Conservation (phyloP, 2,888 invertebrate genomes). For the Sphecodes monilicornis region DNA sequence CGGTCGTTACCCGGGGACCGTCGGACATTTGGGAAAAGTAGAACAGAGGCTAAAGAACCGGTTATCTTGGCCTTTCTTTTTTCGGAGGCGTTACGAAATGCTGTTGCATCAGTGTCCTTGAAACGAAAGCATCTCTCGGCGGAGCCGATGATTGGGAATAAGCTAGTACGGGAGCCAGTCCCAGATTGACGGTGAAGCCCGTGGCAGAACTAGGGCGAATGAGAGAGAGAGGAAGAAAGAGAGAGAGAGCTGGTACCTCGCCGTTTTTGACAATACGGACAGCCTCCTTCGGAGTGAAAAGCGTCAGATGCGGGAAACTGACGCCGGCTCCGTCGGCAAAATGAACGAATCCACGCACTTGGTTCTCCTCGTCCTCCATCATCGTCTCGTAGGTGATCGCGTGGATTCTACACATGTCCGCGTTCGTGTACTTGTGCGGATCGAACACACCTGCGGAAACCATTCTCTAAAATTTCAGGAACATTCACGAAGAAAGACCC, state of each 20-base stretch:
- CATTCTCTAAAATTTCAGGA: not conserved
- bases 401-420: slow-evolving; percentile 92
- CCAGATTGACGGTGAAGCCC: not conserved
- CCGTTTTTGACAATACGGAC: slow-evolving; percentile 93
- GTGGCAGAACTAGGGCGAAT: not conserved
- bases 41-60: slow-evolving; percentile 35
- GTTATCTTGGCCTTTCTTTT: slow-evolving; percentile 23
- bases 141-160: not conserved
- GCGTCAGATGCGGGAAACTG: slow-evolving; percentile 90
- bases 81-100: slow-evolving; percentile 61
- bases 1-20: not conserved
- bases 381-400: slow-evolving; percentile 91
- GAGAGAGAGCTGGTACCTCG: slow-evolving; percentile 85
- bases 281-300: slow-evolving; percentile 92
- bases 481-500: too few species aligned
- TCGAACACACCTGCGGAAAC: slow-evolving; percentile 89
- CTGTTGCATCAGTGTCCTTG: slow-evolving; percentile 71
- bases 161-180: too few species aligned
- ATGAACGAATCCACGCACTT: slow-evolving; percentile 92
- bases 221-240: not conserved
- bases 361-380: slow-evolving; percentile 93
- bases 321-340: slow-evolving; percentile 91
- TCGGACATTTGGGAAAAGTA: not conserved
- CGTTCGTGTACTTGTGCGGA: slow-evolving; percentile 90
- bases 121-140: slow-evolving; percentile 32